Evolutionary conservation across 2,797 vertebrate species (phyloP), one percentile per base, ranked within the genome.

Genomic region (Ciconia nigra): DNA sequence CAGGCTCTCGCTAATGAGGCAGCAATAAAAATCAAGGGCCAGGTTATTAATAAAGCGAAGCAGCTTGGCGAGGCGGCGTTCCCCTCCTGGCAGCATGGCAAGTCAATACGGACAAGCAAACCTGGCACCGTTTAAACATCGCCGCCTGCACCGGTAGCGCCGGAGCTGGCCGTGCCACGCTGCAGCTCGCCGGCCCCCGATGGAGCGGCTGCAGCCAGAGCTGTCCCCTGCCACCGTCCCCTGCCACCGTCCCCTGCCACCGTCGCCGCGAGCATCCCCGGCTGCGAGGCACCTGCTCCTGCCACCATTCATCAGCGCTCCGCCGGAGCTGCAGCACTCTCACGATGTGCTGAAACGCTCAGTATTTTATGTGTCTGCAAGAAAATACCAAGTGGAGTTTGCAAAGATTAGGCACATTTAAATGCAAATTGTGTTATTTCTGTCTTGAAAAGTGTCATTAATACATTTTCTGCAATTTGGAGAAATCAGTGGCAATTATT

Each of bases 381-480:
- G 87, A 84, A 96, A 96, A 93, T 76, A 71, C 79, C 70, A 77
- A 91, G 94, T 12, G 49, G 87, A 93, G 82, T 95, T 96, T 70
- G 95, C 87, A 85, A 91, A 97, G 95, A 83, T 83, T 42, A 79
- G 92, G 90, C 44, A 8, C 94, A 97, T 97, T 97, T 96, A 96
- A 87, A 97, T 97, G 97, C 96, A 97, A 97, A 97, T 97, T 13
- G 89, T 15, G 96, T 93, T 97, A 97, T 97, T 97, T 96, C 93
- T 84, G 95, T 93, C 96, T 70, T 86, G 67, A 90, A 92, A 93
- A 87, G 61, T 89, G 89, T 97, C 96, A 97, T 97, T 96, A 97
- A 97, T 97, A 96, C 94, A 87, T 97, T 96, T 97, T 93, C 83
- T 83, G 94, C 96, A 96, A 97, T 97, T 95, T 95, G 93, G 90